phyloP scores from a whole-genome alignment of 37 sponge, comb jelly and placozoan genomes.

The Tethya wilhelma region DNA sequence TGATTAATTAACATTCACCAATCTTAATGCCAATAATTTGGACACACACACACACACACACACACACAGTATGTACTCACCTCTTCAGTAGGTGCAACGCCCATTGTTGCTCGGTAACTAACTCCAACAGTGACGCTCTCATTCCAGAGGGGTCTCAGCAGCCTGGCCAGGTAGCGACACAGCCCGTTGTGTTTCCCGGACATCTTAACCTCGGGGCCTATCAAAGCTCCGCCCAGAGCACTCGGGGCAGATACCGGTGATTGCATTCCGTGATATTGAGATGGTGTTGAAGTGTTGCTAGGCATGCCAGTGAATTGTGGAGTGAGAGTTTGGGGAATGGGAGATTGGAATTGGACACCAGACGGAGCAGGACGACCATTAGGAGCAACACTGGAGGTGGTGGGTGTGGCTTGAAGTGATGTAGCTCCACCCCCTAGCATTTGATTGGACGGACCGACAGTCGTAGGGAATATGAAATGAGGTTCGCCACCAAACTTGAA shows the following conservation, averaged over 20 bases:
- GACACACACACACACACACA: too few relatives aligned
- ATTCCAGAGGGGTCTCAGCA: slow-evolving; percentile 82
- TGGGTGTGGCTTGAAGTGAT: background rate
- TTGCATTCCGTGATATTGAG: slow-evolving; percentile 25
- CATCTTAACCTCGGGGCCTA: slow-evolving; percentile 85
- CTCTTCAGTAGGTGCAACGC: too few relatives aligned
- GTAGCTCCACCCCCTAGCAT: background rate
- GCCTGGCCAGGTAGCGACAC: slow-evolving; percentile 82
- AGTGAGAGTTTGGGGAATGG: background rate
- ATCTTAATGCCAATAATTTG: too few relatives aligned
- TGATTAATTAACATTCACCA: too few relatives aligned
- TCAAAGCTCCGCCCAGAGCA: slow-evolving; percentile 82
- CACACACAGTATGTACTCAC: too few relatives aligned
- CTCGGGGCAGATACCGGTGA: background rate
- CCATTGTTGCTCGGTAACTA: too few relatives aligned
- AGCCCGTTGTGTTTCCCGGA: slow-evolving; percentile 89
- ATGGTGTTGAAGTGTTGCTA: background rate
- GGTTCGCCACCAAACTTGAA: slow-evolving; percentile 97
- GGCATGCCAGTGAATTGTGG: background rate
- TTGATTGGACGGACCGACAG: slow-evolving; percentile 3
- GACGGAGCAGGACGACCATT: too few relatives aligned
- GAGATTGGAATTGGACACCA: background rate
- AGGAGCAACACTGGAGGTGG: slow-evolving; percentile 5
- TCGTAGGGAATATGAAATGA: slow-evolving; percentile 62
- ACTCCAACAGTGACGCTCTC: background rate